A percentile compares a stretch with the other conserved stretches of the same genome.
Evolutionary conservation across 2,113 vertebrate species (phyloP).

Genomic region (Nycticorax nycticorax): DNA sequence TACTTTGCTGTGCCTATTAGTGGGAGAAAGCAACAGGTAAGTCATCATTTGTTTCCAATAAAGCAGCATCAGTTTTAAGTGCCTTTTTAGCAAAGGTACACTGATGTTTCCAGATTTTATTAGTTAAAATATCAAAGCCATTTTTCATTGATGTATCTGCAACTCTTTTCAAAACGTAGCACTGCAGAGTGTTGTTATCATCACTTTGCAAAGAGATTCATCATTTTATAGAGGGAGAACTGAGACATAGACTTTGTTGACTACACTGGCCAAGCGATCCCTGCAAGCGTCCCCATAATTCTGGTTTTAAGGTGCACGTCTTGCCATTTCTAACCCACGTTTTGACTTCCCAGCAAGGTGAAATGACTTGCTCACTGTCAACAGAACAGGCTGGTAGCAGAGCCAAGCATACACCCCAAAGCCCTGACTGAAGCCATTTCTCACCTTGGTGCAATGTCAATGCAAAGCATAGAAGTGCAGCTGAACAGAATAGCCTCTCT

Average conservation of each 20-base stretch:
- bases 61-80: not conserved
- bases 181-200: not conserved
- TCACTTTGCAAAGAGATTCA: not conserved
- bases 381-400: not conserved
- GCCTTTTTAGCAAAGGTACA: not conserved
- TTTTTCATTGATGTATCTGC: not conserved
- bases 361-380: not conserved
- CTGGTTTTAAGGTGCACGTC: not conserved
- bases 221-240: not conserved
- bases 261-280: not conserved
- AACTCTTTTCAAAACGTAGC: not conserved
- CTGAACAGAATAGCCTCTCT: not conserved
- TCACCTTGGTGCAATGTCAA: not conserved
- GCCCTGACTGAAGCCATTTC: not conserved
- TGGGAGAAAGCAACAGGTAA: not conserved
- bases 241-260: not conserved
- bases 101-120: not conserved
- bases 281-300: not conserved
- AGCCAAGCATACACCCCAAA: not conserved
- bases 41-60: not conserved
- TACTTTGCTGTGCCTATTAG: not conserved
- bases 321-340: not conserved
- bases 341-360: not conserved
- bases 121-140: not conserved
- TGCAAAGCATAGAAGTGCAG: not conserved